Evolutionary conservation across 64 coral and sea anemone genomes (phyloP), one percentile per base, ranked within the genome.

Genomic region (Stichodactyla mertensii): DNA sequence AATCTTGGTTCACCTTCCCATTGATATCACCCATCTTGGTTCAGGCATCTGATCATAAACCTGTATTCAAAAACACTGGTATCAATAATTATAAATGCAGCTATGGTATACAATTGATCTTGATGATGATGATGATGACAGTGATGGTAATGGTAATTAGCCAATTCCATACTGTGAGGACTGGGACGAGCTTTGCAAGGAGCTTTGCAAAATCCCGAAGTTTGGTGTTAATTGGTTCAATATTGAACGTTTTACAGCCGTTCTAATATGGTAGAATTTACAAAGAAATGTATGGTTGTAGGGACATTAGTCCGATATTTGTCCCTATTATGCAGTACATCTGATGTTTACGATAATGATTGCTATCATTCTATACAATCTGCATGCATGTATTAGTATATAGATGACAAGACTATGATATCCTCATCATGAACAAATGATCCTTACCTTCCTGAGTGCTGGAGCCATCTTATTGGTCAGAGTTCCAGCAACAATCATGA

Each of bases 381-480:
- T 16, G 14, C 59, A 61, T 61, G 31, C 58, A 61, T 61, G 4
- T 4, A 16, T 4, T 2, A 12, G 13, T 4, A 61, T 61, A 61
- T 16, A 4, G 58, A 16, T 4, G 58, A 16, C 58, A 61, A 61
- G 4, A 16, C 59, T 4, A 61, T 61, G 15, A 67, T 20, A 7
- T 20, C 19, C 4, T 22, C 6, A 69, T 69, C 16, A 69, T 20
- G 13, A 7, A 2, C 13, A 10, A 10, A 13, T 7, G 19, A 6
- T 69, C 7, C n/a, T 55, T 83, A 98, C 96, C 89, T 98, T 98
- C 78, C 96, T 87, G 51, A 99, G 71, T 23, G 97, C 97, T 83
- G 97, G 97, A 57, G 97, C 97, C 97, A 99, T 99, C 78, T 99
- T 99, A 59, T 99, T 99, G 10, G 97, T 99, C 15, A 99, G 88